phyloP scores from a whole-genome alignment of 2,797 vertebrate genomes.

The Eleutherodactylus coqui region DNA sequence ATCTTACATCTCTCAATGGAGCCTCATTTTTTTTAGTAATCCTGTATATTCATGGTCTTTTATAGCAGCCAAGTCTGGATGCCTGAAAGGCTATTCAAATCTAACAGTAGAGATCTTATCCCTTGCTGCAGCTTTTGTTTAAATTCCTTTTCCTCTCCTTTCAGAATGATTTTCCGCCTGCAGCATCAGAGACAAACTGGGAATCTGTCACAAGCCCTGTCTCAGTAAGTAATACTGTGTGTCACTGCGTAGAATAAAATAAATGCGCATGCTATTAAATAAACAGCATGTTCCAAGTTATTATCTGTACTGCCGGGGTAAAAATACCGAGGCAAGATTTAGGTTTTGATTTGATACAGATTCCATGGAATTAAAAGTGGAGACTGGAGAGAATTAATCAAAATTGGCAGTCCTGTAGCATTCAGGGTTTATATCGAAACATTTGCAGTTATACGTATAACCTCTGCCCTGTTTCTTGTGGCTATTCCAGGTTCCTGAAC shows the following conservation, averaged over 20 bases:
- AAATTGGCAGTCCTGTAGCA: background rate
- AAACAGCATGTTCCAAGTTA: constrained; percentile 42
- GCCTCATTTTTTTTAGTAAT: constrained; percentile 29
- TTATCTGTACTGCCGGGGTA: constrained; percentile 19
- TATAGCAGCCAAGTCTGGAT: constrained; percentile 41
- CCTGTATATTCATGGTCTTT: constrained; percentile 32
- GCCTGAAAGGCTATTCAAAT: constrained; percentile 48
- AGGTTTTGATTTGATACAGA: constrained; percentile 14
- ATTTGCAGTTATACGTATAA: background rate
- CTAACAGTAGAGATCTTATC: constrained; percentile 53
- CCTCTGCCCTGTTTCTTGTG: background rate
- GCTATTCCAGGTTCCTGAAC: background rate
- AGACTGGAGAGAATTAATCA: background rate
- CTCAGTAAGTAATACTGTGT: constrained; percentile 80
- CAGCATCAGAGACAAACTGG: constrained; percentile 86
- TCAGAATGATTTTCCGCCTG: constrained; percentile 83
- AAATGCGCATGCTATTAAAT: constrained; percentile 33
- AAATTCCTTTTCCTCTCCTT: constrained; percentile 65
- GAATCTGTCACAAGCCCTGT: constrained; percentile 85
- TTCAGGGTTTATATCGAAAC: background rate
- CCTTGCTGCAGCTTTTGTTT: constrained; percentile 26
- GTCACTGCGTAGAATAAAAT: constrained; percentile 61
- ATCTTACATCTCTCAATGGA: constrained; percentile 17
- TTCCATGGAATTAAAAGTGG: background rate
- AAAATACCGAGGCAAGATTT: background rate